Evolutionary conservation across 2,888 invertebrate genomes (phyloP), one percentile per base, ranked within the genome.

Genomic region (Drosophila kanekoi): DNA sequence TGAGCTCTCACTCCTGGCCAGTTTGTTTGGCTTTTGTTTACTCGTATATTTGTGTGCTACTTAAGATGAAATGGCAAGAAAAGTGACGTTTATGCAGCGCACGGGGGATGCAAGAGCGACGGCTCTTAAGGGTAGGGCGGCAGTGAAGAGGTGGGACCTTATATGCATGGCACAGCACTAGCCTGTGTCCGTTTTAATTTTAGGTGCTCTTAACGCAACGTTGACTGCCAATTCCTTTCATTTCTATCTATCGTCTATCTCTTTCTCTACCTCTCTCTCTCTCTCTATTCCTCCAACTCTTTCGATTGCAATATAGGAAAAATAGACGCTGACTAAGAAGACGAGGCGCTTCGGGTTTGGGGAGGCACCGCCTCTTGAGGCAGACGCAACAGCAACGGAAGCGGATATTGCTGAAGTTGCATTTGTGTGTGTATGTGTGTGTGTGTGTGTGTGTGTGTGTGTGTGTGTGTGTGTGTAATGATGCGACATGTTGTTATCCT

Each of bases 371-470:
- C 59, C 77, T 74, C 77, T 79, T 80, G 77, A 80, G 79, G 79
- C 79, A 79, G 72, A 65, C 58, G 53, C 67, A 72, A 76, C 74
- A 79, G 71, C 72, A 74, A 79, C 84, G 88, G 87, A 82, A 84
- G 69, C 87, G 88, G 87, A 87, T 86, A 87, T 87, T 86, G 88
- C 88, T 80, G 81, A 88, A 87, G 89, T 88, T 82, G 81, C 80
- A 73, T 51, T 60, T 60, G 59, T 41, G 28, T 28, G 18, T 8
- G 6, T 45, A 14, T 43, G 32, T 35, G 28, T 38, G 47, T 61
- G 49, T 49, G 71, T 69, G 61, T 69, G 76, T 83, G 84, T 77
- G n/a, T n/a, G n/a, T n/a, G 41, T 48, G 35, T 54, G 40, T 20
- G 23, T 49, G 47, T 41, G 47, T 61, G 49, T 49, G 71, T 69